Evolutionary conservation across 2,888 invertebrate species (phyloP).

Genomic region (Stegana nigrithorax): DNA sequence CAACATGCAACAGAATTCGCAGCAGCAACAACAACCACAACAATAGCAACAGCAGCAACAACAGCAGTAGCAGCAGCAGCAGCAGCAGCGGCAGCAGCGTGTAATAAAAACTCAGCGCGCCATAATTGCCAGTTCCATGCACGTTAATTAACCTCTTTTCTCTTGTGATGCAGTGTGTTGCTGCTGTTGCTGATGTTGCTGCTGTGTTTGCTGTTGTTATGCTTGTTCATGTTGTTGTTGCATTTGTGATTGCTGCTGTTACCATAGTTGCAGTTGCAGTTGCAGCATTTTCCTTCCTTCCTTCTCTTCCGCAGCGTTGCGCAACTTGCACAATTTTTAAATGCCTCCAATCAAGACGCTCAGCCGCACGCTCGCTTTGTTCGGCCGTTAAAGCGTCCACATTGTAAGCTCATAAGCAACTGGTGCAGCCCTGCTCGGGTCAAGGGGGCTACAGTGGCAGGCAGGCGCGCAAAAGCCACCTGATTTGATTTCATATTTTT

Average conservation of each 20-base stretch:
- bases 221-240: conserved; percentile 3
- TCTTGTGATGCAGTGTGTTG: too few species aligned
- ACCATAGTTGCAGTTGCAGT: conserved; percentile 16
- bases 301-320: conserved; percentile 31
- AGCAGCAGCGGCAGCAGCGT: conserved; percentile 24
- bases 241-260: too few species aligned
- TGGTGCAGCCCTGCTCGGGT: not conserved
- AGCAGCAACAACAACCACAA: conserved; percentile 37
- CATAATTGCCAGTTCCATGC: conserved; percentile 39
- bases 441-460: not conserved
- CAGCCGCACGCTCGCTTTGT: conserved; percentile 9
- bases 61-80: conserved; percentile 19
- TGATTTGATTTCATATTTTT: conserved; percentile 15
- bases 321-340: conserved; percentile 44
- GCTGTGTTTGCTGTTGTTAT: conserved; percentile 34
- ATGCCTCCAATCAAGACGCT: conserved; percentile 49
- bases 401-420: not conserved
- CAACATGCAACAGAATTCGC: conserved; percentile 16
- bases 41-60: conserved; percentile 25
- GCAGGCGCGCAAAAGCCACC: conserved; percentile 5
- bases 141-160: conserved; percentile 59
- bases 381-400: not conserved
- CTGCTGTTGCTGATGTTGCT: conserved; percentile 24
- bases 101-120: conserved; percentile 17
- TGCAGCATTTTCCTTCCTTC: conserved; percentile 1